Base-by-base conservation (phyloP, 2,888 invertebrate species). In the Scaptomyza parva region DNA sequence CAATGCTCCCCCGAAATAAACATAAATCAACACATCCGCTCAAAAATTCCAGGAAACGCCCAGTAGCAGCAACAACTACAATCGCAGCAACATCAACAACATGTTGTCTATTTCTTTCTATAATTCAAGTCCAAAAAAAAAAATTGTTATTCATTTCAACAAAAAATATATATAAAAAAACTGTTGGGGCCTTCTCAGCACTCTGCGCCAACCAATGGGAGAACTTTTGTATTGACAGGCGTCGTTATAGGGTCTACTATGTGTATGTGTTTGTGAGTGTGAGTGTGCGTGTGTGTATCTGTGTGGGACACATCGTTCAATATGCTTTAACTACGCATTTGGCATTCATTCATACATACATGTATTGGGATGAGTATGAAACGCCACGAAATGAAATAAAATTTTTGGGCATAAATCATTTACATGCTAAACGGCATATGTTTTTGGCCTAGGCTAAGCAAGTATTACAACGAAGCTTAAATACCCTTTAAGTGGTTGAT, bases 1-100 rank as follows among this genome's bases (percentile, higher is more conserved):
- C 86, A 86, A 82, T 70, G 54, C 22, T 39, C 39, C 20, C 48
- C 53, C 44, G 11, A 33, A 69, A 57, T 51, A 55, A 45, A 45
- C 78, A 85, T 85, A 85, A 88, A 88, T 85, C 88, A 85, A 86
- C 84, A 83, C 85, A 84, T 85, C 85, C 85, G 85, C 78, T 81
- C 43, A 58, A 68, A 73, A 76, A 71, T 85, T 85, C 86, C 76
- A 71, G 86, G 85, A 85, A 88, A 83, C 88, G 67, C 78, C 88
- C 79, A 70, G 66, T 59, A 63, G 54, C 30, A 53, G 20, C 12
- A 59, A 11, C 48, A 51, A 18, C 26, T 26, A 7, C 43, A 44
- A 28, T n/a, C n/a, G n/a, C n/a, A n/a, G n/a, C 48, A 63, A 54
- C 47, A 60, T 33, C 33, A 54, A 28, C 37, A 69, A 44, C 54